phyloP scores from a whole-genome alignment of 2,888 invertebrate genomes.

The Cosmia trapezina region DNA sequence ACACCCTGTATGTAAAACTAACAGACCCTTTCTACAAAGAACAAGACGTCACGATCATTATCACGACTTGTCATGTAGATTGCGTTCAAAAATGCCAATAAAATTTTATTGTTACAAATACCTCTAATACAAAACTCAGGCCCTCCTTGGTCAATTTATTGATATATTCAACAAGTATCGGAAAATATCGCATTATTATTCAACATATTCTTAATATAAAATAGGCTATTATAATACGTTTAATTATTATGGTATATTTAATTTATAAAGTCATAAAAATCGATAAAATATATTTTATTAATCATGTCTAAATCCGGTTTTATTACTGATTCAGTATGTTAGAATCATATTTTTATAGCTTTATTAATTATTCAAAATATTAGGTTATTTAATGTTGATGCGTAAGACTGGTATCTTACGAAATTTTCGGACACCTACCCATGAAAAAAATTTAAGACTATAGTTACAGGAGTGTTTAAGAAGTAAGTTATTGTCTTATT shows the following conservation, averaged over 20 bases:
- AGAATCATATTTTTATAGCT: conserved; percentile 51
- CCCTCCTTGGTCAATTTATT: conserved; percentile 35
- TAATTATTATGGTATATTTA: conserved; percentile 48
- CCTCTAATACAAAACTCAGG: neutral
- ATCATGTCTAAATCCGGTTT: conserved; percentile 52
- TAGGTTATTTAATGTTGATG: conserved; percentile 22
- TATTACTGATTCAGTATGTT: conserved; percentile 25
- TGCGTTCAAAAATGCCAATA: conserved; percentile 27
- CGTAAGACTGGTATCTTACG: conserved; percentile 31
- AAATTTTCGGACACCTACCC: neutral
- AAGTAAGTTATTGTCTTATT: neutral
- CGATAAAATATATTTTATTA: conserved; percentile 61
- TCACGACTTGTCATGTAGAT: conserved; percentile 12
- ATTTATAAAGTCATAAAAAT: conserved; percentile 61
- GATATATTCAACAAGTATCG: conserved; percentile 41
- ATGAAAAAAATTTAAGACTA: neutral
- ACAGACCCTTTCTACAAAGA: conserved; percentile 3
- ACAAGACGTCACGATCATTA: conserved; percentile 23
- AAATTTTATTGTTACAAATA: conserved; percentile 42
- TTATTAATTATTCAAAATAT: conserved; percentile 47
- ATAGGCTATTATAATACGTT: conserved; percentile 17
- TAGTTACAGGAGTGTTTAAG: neutral
- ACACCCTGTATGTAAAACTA: neutral
- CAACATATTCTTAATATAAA: conserved; percentile 32
- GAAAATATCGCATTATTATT: conserved; percentile 49